Conservation (phyloP, 2,888 invertebrate genomes). For the Pheosia gnoma region DNA sequence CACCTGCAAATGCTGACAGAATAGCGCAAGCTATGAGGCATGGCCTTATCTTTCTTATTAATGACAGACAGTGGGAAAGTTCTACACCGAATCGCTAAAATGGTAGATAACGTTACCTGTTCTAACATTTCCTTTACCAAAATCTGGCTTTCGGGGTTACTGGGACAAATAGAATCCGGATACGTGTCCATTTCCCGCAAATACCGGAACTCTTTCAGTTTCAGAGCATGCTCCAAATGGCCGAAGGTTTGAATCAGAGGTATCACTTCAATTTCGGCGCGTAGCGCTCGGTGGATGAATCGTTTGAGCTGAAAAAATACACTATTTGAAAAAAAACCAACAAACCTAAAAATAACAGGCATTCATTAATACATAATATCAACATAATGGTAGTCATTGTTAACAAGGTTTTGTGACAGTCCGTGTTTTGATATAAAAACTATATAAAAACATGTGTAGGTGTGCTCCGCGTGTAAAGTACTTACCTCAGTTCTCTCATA, state of each 20-base stretch:
- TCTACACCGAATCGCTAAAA: not conserved
- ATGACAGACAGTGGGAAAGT: not conserved
- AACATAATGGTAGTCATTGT: no score
- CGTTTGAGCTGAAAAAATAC: conserved; percentile 54
- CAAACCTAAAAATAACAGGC: no score
- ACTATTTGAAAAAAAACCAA: not conserved
- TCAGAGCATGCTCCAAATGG: conserved; percentile 92
- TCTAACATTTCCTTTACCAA: conserved; percentile 87
- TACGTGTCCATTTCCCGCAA: conserved; percentile 86
- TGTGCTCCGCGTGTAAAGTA: not conserved
- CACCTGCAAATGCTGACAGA: no score
- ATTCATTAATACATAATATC: no score
- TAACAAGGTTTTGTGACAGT: no score
- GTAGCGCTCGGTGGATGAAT: conserved; percentile 71
- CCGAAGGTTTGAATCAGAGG: conserved; percentile 95
- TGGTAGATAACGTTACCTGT: conserved; percentile 78
- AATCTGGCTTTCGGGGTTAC: conserved; percentile 79
- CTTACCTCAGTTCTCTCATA: conserved; percentile 80
- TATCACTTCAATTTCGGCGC: conserved; percentile 87
- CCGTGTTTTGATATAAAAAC: no score
- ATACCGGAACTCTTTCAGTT: conserved; percentile 86
- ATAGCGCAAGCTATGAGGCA: no score
- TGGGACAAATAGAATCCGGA: conserved; percentile 89
- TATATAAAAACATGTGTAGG: no score
- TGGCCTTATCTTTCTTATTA: no score